Percentiles rank a stretch among this genome's conserved stretches.
These are phyloP conservation scores for Tetragonula clypearis DNA, from an alignment of 1,140 invertebrate species.

Conservation along the genomic window DNA sequence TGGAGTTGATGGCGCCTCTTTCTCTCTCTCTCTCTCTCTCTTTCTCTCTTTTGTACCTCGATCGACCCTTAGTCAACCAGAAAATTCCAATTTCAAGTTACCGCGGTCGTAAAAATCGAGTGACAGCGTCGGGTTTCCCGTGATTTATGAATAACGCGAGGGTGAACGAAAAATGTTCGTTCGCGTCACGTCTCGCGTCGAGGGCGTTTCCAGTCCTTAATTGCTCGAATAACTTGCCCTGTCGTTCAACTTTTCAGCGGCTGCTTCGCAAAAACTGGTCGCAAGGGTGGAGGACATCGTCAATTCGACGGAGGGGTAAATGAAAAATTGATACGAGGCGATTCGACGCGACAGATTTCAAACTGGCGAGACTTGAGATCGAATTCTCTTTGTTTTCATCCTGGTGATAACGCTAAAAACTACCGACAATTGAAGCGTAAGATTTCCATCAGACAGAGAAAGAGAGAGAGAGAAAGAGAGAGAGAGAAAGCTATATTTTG, in stretches of 20 bases:
- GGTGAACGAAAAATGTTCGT: slow-evolving; percentile 7
- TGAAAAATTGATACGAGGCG: neutral
- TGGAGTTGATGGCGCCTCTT: neutral
- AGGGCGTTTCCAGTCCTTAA: slow-evolving; percentile 21
- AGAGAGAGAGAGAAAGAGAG: too few species aligned
- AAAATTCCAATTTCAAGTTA: slow-evolving; percentile 37
- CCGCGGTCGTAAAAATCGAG: slow-evolving; percentile 30
- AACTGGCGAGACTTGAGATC: neutral
- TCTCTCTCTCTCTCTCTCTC: neutral
- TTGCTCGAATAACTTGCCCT: slow-evolving; percentile 8
- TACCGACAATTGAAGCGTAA: neutral
- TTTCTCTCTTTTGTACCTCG: neutral
- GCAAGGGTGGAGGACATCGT: neutral
- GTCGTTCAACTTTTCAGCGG: neutral
- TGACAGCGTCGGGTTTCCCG: slow-evolving; percentile 38
- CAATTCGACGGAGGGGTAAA: neutral
- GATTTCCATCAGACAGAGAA: too few species aligned
- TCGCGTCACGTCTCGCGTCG: neutral
- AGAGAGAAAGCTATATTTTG: too few species aligned
- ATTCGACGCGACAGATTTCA: neutral
- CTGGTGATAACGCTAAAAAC: neutral
- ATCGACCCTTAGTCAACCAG: slow-evolving; percentile 1
- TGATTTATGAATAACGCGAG: slow-evolving; percentile 46
- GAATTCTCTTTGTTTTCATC: neutral
- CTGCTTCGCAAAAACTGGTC: neutral